phyloP scores from a whole-genome alignment of 1,140 invertebrate genomes.

The Meloidogyne chitwoodi region DNA sequence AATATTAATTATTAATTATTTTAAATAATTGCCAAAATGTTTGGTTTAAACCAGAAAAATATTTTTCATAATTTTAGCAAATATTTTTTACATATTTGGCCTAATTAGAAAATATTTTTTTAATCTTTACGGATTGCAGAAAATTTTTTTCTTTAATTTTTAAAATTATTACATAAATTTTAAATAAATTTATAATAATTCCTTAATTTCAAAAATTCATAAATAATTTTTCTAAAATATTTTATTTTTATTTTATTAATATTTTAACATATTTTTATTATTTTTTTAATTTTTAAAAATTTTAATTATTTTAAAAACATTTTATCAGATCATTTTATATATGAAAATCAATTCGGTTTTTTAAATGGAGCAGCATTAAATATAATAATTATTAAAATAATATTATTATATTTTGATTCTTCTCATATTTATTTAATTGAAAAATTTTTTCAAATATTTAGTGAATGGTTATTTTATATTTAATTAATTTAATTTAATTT shows the following conservation, averaged over 20 bases:
- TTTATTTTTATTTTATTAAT: too few species aligned
- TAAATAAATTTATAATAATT: too few species aligned
- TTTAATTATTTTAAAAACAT: background rate
- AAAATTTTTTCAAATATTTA: slow-evolving; percentile 4
- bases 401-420: background rate
- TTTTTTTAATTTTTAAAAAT: background rate
- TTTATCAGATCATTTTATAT: slow-evolving; percentile 9
- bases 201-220: too few species aligned
- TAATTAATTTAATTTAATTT: background rate
- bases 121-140: too few species aligned
- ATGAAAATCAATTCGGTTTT: background rate
- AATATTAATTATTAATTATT: background rate
- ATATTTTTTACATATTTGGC: too few species aligned
- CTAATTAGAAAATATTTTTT: too few species aligned
- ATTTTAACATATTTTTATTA: background rate
- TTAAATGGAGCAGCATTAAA: background rate
- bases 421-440: background rate
- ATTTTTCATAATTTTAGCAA: too few species aligned
- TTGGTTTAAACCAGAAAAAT: too few species aligned
- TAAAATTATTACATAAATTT: too few species aligned
- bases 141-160: too few species aligned
- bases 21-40: background rate
- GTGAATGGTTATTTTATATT: background rate
- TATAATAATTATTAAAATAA: background rate
- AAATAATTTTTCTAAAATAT: too few species aligned